Evolutionary conservation across 2,797 vertebrate species (phyloP).

Genomic region (Notamacropus eugenii): DNA sequence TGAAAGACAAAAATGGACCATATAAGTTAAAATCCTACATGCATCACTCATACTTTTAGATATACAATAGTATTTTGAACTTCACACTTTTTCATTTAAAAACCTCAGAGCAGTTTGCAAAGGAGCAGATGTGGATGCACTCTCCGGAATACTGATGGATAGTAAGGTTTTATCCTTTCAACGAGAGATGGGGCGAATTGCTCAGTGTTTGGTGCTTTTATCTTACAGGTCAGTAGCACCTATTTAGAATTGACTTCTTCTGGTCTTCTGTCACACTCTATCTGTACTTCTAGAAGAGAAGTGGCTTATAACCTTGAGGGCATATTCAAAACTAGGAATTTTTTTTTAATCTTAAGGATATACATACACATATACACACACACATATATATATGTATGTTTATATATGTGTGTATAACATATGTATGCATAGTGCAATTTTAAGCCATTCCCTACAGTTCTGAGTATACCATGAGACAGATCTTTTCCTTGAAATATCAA

Average conservation of each 20-base stretch:
- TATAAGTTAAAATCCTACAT: background rate
- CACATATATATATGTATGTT: background rate
- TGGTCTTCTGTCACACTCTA: background rate
- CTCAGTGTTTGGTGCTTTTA: slow-evolving; percentile 5
- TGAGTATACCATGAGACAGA: background rate
- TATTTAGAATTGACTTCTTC: slow-evolving; percentile 1
- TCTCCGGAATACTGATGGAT: slow-evolving; percentile 36
- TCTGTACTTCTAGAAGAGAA: background rate
- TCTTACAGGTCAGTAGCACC: slow-evolving; percentile 28
- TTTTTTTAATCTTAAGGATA: background rate
- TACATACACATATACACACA: background rate
- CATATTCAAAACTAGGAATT: background rate
- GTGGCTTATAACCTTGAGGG: background rate
- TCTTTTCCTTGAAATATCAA: background rate
- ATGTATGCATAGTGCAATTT: background rate
- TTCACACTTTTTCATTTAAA: slow-evolving; percentile 39
- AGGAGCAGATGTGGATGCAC: background rate
- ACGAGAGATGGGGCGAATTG: slow-evolving; percentile 4
- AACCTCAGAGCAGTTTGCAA: slow-evolving; percentile 14
- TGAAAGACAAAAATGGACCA: slow-evolving; percentile 22
- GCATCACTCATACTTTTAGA: background rate
- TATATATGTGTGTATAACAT: too few relatives aligned
- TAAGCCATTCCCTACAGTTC: background rate
- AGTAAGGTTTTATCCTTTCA: background rate
- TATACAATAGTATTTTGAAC: slow-evolving; percentile 44